Percentiles rank a stretch among this genome's conserved stretches.
These are phyloP conservation scores for Vulpes lagopus DNA, from an alignment of 2,113 vertebrate species.

Conservation along the genomic window DNA sequence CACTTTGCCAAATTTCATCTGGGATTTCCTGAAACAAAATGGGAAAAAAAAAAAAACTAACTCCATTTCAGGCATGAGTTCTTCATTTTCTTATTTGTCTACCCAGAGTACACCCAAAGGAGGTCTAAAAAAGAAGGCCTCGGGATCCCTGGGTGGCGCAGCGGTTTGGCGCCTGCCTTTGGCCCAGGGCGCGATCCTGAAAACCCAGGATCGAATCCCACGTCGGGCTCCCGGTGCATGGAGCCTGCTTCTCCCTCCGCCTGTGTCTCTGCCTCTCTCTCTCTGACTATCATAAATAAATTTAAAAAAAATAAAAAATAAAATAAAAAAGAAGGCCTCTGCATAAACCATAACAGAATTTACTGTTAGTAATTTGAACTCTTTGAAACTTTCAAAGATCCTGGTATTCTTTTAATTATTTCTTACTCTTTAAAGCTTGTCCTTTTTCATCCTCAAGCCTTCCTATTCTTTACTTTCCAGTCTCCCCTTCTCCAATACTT, in stretches of 20 bases:
- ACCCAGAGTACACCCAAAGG: background rate
- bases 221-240: no score
- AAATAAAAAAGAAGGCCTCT: background rate
- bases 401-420: background rate
- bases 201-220: no score
- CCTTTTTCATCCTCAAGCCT: background rate
- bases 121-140: background rate
- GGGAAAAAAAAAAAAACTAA: background rate
- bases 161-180: no score
- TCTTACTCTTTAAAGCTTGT: background rate
- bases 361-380: background rate
- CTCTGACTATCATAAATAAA: no score
- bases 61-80: background rate
- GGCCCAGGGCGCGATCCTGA: no score
- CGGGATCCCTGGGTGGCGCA: no score
- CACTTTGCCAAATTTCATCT: slow-evolving; percentile 12
- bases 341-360: background rate
- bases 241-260: no score
- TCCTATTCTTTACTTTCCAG: background rate
- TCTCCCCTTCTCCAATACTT: background rate
- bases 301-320: no score
- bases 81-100: slow-evolving; percentile 42
- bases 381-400: background rate
- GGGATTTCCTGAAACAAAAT: slow-evolving; percentile 1
- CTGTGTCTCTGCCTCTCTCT: no score